Percentiles rank a stretch among this genome's conserved stretches.
Evolutionary conservation across 2,797 vertebrate genomes (phyloP).

Genomic region (Phoebastria nigripes): DNA sequence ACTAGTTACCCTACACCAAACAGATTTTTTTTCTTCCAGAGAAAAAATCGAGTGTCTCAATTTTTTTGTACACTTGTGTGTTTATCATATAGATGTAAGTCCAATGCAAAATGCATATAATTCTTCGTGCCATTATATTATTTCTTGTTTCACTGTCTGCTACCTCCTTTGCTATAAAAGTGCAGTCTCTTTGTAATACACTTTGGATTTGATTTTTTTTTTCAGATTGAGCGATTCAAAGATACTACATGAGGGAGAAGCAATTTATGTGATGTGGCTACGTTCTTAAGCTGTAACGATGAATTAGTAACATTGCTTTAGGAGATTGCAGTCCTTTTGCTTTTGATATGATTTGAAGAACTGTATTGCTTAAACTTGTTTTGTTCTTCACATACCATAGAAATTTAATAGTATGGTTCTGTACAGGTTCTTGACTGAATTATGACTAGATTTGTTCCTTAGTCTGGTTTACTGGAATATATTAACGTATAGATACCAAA

Average conservation of each 20-base stretch:
- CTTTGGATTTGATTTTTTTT: not conserved
- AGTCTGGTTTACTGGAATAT: not conserved
- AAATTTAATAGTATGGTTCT: conserved; percentile 16
- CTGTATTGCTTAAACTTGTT: conserved; percentile 17
- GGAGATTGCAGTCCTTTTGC: conserved; percentile 19
- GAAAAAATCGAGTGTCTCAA: not conserved
- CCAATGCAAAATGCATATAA: not conserved
- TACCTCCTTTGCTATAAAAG: not conserved
- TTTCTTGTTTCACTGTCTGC: not conserved
- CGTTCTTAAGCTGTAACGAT: conserved; percentile 25
- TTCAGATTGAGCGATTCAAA: not conserved
- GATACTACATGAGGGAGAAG: not conserved
- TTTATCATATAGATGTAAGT: conserved; percentile 16
- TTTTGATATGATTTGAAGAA: conserved; percentile 11
- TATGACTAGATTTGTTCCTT: conserved; percentile 25
- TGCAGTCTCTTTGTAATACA: conserved; percentile 2
- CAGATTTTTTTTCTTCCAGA: not conserved
- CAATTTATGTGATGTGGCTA: conserved; percentile 3
- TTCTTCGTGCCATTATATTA: not conserved
- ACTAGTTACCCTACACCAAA: not conserved
- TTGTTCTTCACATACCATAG: conserved; percentile 9
- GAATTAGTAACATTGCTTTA: conserved; percentile 39
- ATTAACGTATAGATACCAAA: conserved; percentile 23
- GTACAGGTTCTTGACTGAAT: conserved; percentile 25
- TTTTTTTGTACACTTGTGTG: not conserved